Base-by-base conservation (phyloP, 2,113 vertebrate species). In the Rhinolophus ferrumequinum region DNA sequence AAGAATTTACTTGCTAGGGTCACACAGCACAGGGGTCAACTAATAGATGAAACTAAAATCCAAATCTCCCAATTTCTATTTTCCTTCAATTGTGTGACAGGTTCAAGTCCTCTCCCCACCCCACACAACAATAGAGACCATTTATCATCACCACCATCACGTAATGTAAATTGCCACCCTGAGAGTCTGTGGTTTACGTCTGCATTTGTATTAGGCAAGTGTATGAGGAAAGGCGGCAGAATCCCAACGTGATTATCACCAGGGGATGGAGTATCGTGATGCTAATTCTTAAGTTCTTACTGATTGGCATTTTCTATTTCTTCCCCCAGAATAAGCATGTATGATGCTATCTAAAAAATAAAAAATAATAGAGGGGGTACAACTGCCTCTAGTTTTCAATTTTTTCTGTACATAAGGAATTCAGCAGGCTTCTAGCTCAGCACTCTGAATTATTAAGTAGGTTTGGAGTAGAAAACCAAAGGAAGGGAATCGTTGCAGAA, bases 1-100 rank as follows among this genome's bases (percentile, higher is more conserved):
- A 88, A 72, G 81, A 85, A 38, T 75, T 80, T 76, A 52, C 60
- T 80, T 84, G 8, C n/a, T 90, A 90, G 56, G 38, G 56, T 88
- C 15, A 47, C 30, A 86, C 22, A 75, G 7, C 30, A 86, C 22
- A 75, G 7, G 12, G 26, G 70, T 60, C 64, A 80, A 15, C 41
- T 79, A 84, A 90, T 33, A 86, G 58, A 26, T 88, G 18, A 60
- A 92, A 79, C 44, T 70, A 62, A 88, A 92, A 96, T 69, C 12
- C 52, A 91, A 75, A 47, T 60, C 35, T 73, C n/a, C 28, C 24
- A 30, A 52, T 70, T 92, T 84, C 5, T 85, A 19, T 60, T 96
- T 90, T 92, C 72, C 88, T 94, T 92, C 54, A 88, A 44, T 3
- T 83, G 21, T 66, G 47, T 21, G 47, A 77, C 19, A 81, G 79